phyloP scores from a whole-genome alignment of 2,797 vertebrate species.

The Crossoptilon crossoptilon region DNA sequence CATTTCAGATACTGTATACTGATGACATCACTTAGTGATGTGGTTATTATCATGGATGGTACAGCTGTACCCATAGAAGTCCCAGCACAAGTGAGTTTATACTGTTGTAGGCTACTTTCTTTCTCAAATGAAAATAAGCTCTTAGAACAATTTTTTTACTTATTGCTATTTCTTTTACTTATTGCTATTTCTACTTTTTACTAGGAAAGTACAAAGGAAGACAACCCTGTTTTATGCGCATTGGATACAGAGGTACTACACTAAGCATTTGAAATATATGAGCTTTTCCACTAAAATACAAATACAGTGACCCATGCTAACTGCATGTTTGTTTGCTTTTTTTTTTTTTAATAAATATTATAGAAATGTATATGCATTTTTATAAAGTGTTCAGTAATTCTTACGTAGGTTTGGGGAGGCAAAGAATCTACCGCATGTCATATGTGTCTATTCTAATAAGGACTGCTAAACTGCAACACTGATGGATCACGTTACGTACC shows the following conservation, averaged over 20 bases:
- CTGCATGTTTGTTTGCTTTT: not conserved
- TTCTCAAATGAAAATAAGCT: not conserved
- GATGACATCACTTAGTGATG: accelerated
- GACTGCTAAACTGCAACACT: conserved; percentile 29
- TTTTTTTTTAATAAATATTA: not conserved
- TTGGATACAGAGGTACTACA: not conserved
- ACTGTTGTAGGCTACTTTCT: not conserved
- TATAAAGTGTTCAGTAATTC: not conserved
- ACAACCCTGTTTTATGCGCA: not conserved
- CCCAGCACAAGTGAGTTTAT: not conserved
- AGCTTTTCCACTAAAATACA: not conserved
- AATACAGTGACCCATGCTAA: not conserved
- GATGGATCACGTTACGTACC: conserved; percentile 23
- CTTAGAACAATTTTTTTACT: not conserved
- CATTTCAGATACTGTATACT: not conserved
- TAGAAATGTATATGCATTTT: conserved; percentile 9
- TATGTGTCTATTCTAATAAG: not conserved
- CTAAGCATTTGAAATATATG: not conserved
- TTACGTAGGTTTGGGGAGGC: not conserved
- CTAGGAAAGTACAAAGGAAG: not conserved
- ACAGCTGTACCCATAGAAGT: not conserved
- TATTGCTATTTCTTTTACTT: not conserved
- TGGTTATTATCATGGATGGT: not conserved
- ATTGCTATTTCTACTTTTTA: not conserved
- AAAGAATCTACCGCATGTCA: conserved; percentile 1